These are phyloP conservation scores for Lamproptera curius DNA, from an alignment of 2,888 invertebrate species.

Conservation along the genomic window DNA sequence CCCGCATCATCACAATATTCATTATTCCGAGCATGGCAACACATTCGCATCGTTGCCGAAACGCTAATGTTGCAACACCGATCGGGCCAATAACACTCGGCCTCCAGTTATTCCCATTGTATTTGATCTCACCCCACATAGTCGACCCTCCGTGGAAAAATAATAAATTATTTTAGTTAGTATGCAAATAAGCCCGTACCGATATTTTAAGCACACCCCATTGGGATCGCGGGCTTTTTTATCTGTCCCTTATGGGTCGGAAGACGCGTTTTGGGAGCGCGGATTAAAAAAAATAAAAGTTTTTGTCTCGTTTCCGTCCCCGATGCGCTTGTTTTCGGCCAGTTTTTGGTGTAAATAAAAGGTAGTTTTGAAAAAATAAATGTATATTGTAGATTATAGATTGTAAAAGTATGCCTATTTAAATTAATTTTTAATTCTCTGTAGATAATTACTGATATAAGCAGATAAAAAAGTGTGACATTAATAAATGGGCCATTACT, in stretches of 20 bases:
- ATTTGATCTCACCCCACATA: conserved; percentile 60
- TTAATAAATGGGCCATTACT: too few relatives aligned
- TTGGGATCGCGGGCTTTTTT: conserved; percentile 57
- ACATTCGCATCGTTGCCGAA: conserved; percentile 43
- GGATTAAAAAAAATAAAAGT: conserved; percentile 7
- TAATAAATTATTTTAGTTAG: conserved; percentile 79
- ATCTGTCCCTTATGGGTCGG: conserved; percentile 61
- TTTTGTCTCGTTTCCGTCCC: not conserved
- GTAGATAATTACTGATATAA: too few relatives aligned
- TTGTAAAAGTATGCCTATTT: too few relatives aligned
- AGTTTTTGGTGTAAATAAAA: too few relatives aligned
- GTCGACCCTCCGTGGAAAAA: conserved; percentile 72
- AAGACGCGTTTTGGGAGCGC: conserved; percentile 33
- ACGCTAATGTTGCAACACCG: conserved; percentile 49
- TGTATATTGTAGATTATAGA: too few relatives aligned
- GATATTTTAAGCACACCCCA: conserved; percentile 76
- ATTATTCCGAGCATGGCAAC: conserved; percentile 33
- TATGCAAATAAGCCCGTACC: conserved; percentile 74
- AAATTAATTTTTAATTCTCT: too few relatives aligned
- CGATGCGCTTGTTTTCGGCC: not conserved
- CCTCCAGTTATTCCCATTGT: conserved; percentile 71
- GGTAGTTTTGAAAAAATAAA: too few relatives aligned
- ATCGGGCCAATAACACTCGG: conserved; percentile 73
- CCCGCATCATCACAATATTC: too few relatives aligned
- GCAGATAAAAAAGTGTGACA: too few relatives aligned